Evolutionary conservation across 2,888 invertebrate genomes (phyloP), one percentile per base, ranked within the genome.

Genomic region (Melangyna quadrimaculata): DNA sequence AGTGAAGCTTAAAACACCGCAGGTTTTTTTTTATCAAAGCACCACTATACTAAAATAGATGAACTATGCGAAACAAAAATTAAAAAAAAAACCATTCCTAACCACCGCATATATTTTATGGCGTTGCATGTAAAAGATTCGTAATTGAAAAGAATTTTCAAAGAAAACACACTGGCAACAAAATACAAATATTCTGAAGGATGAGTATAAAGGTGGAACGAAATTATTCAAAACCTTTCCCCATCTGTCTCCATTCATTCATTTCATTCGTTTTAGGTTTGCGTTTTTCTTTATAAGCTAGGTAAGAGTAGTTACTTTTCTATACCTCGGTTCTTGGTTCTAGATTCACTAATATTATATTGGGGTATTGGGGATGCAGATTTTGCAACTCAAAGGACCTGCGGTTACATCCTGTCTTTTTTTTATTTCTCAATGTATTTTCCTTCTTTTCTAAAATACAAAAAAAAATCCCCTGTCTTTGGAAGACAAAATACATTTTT

Each of bases 71-170:
- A 27, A 17, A 0, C 3, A 35, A 19, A n/a, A n/a, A n/a, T n/a
- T 1, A 17, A 40, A 14, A 24, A 29, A 73, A 27, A 61, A 69
- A 45, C 29, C n/a, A 24, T 17, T 55, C 17, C 29, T 61, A 53
- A 78, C 73, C 78, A 57, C 69, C 45, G 55, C 17, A 73, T 74
- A 73, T 71, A 78, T 78, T 78, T 48, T 69, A 48, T 29, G 22
- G n/a, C 37, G 37, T 67, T 74, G 40, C 70, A 79, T 57, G 27
- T 45, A 78, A 77, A 73, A 72, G 77, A 63, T 59, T 53, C 55
- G 81, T 86, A 86, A 86, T 86, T 86, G 86, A 86, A 86, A 81
- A 81, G 84, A 86, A 77, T 81, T 81, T 72, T 80, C 80, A 80
- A 86, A 86, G 81, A 69, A 77, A 67, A 61, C 74, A 61, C 74